Base-by-base conservation (phyloP, 2,797 vertebrate genomes). In the Tolypeutes matacus region DNA sequence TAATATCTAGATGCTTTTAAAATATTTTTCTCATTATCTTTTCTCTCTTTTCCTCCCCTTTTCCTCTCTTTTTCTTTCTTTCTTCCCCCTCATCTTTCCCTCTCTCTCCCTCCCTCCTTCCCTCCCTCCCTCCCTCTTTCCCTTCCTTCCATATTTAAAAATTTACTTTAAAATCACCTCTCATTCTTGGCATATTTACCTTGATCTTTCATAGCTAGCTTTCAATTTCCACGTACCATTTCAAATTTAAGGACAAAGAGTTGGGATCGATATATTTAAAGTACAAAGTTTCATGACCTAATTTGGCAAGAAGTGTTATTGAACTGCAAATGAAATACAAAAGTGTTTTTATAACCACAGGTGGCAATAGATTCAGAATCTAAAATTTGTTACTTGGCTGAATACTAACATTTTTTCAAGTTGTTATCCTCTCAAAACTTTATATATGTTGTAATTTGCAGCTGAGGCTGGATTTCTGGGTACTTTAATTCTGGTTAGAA, bases 401-500 rank as follows among this genome's bases (percentile, higher is more conserved):
- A 67, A 51, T 70, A 36, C 10, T 65, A 29, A 65, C 25, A 85
- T 46, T 46, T 81, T 73, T 13, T 76, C 34, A 80, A 65, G 7
- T 34, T 34, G 87, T n/a, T 31, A 0, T 1, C 42, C 6, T 58
- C 20, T 89, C 13, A 49, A 65, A 84, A 76, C 58, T 92, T 94
- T 67, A 29, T 46, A 29, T 29, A 27, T 53, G 15, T 70, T 93
- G 60, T 2, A 12, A 49, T 85, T 92, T 88, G 62, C 85, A 89
- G 83, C 70, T 75, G 3, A 88, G 14, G 25, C 14, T 93, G 25
- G 73, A 64, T 77, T 95, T 89, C 34, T 56, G 21, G 42, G 56
- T 31, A 62, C 31, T 93, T 84, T 69, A 36, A 60, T 88, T 86
- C n/a, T 83, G 51, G 21, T 78, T 86, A 51, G 67, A 65, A 91